Percentiles rank a stretch among this genome's conserved stretches.
Conservation (phyloP, 2,797 vertebrate genomes). For the Hemitrygon akajei region DNA sequence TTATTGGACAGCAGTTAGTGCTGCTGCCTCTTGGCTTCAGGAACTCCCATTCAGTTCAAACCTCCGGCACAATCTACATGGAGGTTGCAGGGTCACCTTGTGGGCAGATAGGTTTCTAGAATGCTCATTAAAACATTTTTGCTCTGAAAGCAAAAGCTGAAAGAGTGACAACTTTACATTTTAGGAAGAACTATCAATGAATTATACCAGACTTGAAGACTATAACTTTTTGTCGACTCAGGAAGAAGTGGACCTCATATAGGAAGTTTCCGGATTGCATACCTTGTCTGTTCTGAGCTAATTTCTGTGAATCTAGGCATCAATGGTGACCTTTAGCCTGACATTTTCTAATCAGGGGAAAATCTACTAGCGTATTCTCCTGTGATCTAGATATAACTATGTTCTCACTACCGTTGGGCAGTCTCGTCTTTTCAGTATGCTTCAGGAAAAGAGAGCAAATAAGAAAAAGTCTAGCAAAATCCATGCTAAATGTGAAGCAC, state of each 20-base stretch:
- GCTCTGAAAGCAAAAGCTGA: not conserved
- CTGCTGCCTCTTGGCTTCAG: too few relatives aligned
- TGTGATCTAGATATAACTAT: not conserved
- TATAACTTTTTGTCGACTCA: not conserved
- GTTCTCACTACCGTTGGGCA: not conserved
- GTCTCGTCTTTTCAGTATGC: not conserved
- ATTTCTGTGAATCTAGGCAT: not conserved
- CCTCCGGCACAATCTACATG: too few relatives aligned
- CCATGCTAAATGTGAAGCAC: too few relatives aligned
- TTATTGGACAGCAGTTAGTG: not conserved
- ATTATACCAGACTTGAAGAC: not conserved
- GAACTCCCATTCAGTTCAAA: too few relatives aligned
- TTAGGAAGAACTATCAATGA: not conserved
- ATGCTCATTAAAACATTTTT: not conserved
- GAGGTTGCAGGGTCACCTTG: too few relatives aligned
- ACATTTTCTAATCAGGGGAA: not conserved
- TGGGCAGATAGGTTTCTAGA: not conserved
- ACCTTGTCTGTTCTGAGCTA: not conserved
- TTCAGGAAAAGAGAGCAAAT: not conserved
- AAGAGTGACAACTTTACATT: not conserved
- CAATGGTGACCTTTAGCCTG: not conserved
- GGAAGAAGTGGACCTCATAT: not conserved
- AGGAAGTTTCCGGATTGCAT: not conserved
- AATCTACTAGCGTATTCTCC: not conserved
- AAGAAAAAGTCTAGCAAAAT: too few relatives aligned